Evolutionary conservation across 2,888 invertebrate species (phyloP).

Genomic region (Herminia tarsipennalis): DNA sequence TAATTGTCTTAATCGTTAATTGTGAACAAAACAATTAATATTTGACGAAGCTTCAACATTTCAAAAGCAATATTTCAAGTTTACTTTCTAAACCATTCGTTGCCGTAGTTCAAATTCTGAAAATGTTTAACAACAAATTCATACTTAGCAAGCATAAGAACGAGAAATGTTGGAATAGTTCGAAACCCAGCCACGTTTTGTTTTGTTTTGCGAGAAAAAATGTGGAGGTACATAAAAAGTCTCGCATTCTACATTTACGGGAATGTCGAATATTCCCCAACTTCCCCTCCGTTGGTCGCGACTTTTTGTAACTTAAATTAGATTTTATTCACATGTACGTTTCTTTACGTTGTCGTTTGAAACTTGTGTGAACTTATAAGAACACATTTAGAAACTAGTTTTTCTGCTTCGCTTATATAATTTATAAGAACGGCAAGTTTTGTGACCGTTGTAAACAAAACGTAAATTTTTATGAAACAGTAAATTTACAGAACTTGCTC

Average conservation of each 20-base stretch:
- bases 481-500: too few species aligned
- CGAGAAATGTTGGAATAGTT: constrained; percentile 9
- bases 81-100: too few species aligned
- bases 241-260: constrained; percentile 13
- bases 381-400: not conserved
- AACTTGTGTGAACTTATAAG: constrained; percentile 26
- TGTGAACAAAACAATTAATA: too few species aligned
- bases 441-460: too few species aligned
- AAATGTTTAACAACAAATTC: too few species aligned
- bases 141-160: not conserved
- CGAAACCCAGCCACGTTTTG: not conserved
- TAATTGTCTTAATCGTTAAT: too few species aligned
- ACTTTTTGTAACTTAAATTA: constrained; percentile 38
- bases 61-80: too few species aligned
- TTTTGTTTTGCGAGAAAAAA: constrained; percentile 19
- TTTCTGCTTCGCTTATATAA: not conserved
- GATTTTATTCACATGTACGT: constrained; percentile 28
- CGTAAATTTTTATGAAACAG: too few species aligned
- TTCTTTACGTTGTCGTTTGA: constrained; percentile 22
- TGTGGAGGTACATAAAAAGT: constrained; percentile 7
- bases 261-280: constrained; percentile 22
- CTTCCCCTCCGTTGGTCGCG: constrained; percentile 13
- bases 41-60: too few species aligned
- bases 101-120: too few species aligned
- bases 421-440: not conserved